These are phyloP conservation scores for Invenusta paracnida DNA, from an alignment of 2,888 invertebrate species.

Conservation along the genomic window DNA sequence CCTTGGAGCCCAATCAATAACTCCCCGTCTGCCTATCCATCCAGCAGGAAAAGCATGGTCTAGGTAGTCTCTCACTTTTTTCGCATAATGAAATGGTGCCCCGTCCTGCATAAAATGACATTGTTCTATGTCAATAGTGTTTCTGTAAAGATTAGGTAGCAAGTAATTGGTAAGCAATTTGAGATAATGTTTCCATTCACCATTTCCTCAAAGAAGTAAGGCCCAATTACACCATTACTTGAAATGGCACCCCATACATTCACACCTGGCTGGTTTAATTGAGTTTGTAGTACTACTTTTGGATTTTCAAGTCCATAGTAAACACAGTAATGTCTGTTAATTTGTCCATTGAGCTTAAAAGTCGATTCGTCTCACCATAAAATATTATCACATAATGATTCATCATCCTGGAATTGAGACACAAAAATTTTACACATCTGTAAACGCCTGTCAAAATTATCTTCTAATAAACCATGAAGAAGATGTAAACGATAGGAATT, in stretches of 20 bases:
- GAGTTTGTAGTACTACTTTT: neutral
- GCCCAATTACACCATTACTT: slow-evolving; percentile 10
- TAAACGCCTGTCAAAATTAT: neutral
- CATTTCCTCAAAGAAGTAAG: neutral
- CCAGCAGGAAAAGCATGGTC: too few species aligned
- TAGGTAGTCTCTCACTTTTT: neutral
- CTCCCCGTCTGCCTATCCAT: slow-evolving; percentile 23
- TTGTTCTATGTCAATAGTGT: neutral
- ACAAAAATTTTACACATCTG: slow-evolving; percentile 22
- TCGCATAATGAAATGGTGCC: slow-evolving; percentile 10
- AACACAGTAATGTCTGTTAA: neutral
- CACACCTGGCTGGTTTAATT: slow-evolving; percentile 12
- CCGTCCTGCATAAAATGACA: slow-evolving; percentile 16
- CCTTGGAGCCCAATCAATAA: slow-evolving; percentile 18
- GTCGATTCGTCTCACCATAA: neutral
- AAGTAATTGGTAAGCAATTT: neutral
- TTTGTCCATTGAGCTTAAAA: neutral
- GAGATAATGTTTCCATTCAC: slow-evolving; percentile 4
- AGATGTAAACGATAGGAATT: neutral
- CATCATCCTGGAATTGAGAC: neutral
- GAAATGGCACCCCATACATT: slow-evolving; percentile 25
- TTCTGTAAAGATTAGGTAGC: neutral
- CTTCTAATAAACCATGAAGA: neutral
- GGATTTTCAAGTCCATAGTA: neutral
- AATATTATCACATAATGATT: neutral